These are phyloP conservation scores for Campoplex capitator DNA, from an alignment of 2,888 invertebrate species.

Conservation along the genomic window DNA sequence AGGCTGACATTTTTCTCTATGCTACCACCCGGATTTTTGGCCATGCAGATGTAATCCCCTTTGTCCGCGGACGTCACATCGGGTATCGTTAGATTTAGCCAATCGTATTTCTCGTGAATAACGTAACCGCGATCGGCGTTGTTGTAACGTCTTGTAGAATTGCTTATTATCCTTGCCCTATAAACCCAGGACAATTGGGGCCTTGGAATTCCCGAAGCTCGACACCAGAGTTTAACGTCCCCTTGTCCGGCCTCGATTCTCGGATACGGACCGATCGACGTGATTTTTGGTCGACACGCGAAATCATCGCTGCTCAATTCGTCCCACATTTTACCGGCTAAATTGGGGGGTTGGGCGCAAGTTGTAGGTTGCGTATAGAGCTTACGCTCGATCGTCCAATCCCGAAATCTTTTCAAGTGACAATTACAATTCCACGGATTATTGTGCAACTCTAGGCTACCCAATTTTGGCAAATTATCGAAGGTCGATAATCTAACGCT, in stretches of 20 bases:
- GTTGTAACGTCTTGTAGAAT: constrained; percentile 74
- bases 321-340: constrained; percentile 91
- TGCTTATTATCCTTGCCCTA: constrained; percentile 77
- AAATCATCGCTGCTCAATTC: constrained; percentile 90
- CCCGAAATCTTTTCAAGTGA: constrained; percentile 91
- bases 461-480: constrained; percentile 88
- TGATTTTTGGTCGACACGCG: constrained; percentile 92
- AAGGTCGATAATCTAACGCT: constrained; percentile 89
- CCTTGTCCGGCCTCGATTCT: constrained; percentile 88
- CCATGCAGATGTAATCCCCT: constrained; percentile 92
- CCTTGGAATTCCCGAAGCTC: constrained; percentile 90
- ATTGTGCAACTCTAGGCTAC: constrained; percentile 90
- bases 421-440: constrained; percentile 97
- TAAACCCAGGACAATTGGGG: constrained; percentile 88
- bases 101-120: constrained; percentile 74
- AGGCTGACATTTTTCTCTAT: constrained; percentile 91
- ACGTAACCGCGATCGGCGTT: constrained; percentile 85
- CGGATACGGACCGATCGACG: constrained; percentile 82
- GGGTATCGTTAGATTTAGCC: constrained; percentile 88
- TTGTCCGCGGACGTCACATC: constrained; percentile 88
- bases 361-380: constrained; percentile 91
- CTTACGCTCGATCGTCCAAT: constrained; percentile 90
- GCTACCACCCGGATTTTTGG: constrained; percentile 92
- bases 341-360: constrained; percentile 89
- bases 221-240: constrained; percentile 89